Evolutionary conservation across 2,113 vertebrate genomes (phyloP).

Genomic region (Toxostoma redivivum): DNA sequence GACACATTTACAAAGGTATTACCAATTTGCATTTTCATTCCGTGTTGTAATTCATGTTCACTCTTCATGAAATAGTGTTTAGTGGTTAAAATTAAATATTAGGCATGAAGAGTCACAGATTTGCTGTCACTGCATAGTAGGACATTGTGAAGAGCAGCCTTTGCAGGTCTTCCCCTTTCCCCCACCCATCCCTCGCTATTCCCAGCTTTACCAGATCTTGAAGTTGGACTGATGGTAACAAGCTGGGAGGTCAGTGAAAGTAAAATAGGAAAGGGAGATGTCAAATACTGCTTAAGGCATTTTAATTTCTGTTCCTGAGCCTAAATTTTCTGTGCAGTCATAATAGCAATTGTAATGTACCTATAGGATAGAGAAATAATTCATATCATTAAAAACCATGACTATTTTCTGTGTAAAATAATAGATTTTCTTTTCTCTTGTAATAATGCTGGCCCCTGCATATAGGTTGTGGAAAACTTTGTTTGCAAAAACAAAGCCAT

Average conservation of each 20-base stretch:
- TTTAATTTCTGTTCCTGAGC: slow-evolving; percentile 8
- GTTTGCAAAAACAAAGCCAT: slow-evolving; percentile 38
- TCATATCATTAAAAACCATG: not conserved
- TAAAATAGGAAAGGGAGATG: not conserved
- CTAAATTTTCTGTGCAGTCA: not conserved
- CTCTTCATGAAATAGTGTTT: not conserved
- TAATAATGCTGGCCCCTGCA: not conserved
- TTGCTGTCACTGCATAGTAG: not conserved
- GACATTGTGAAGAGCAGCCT: not conserved
- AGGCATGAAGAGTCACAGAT: not conserved
- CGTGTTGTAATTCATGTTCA: not conserved
- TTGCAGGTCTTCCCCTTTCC: not conserved
- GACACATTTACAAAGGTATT: not conserved
- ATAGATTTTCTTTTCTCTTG: not conserved
- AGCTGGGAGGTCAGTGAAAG: not conserved
- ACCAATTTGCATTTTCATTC: not conserved
- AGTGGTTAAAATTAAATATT: not conserved
- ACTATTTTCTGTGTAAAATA: not conserved
- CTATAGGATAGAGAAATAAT: not conserved
- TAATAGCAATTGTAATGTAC: not conserved
- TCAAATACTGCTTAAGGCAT: not conserved
- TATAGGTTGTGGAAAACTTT: slow-evolving; percentile 31
- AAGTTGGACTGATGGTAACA: not conserved
- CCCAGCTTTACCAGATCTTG: not conserved
- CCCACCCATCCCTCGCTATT: not conserved